Base-by-base conservation (phyloP, 2,113 vertebrate species). In the Oncorhynchus gorbuscha region DNA sequence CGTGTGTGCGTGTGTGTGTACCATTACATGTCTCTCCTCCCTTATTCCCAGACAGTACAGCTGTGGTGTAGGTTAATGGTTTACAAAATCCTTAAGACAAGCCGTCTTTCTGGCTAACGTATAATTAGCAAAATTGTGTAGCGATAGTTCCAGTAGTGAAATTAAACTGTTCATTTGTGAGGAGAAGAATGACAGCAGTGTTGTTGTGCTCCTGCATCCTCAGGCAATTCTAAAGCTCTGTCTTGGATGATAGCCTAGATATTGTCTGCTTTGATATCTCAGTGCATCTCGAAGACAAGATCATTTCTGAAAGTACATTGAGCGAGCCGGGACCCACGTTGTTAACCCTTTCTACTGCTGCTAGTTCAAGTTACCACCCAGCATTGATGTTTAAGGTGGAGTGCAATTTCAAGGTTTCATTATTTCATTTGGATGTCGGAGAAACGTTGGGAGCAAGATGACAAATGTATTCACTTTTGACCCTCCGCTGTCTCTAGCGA, bases 31-130 rank as follows among this genome's bases (percentile, higher is more conserved):
- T 83, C 76, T 55, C 20, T 69, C 77, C 76, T 71, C 76, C 62
- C 5, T 49, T 32, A 39, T 45, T 61, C 58, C 16, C 30, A 55
- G n/a, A 30, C 16, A 9, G 28, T 32, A 32, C 24, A n/a, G 28
- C 28, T 45, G 81, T 65, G 73, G 69, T 70, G 64, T 28, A 81
- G 77, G 85, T 83, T 88, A 88, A 92, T 87, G 85, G 81, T 91
- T 92, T 88, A 91, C 85, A 89, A 83, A 91, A 83, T 90, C 86
- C 87, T 69, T 12, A 55, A 79, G 85, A 77, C 84, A 73, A 51
- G 49, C 76, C 28, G 78, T 84, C 83, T 84, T 74, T 71, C 71
- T 11, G 24, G 73, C 82, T 24, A 84, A 89, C 82, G 66, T 83
- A 66, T 81, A 88, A 91, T 92, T 90, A 91, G 76, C 83, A 39